phyloP scores from a whole-genome alignment of 1,140 invertebrate genomes.

The Diuraphis noxia region DNA sequence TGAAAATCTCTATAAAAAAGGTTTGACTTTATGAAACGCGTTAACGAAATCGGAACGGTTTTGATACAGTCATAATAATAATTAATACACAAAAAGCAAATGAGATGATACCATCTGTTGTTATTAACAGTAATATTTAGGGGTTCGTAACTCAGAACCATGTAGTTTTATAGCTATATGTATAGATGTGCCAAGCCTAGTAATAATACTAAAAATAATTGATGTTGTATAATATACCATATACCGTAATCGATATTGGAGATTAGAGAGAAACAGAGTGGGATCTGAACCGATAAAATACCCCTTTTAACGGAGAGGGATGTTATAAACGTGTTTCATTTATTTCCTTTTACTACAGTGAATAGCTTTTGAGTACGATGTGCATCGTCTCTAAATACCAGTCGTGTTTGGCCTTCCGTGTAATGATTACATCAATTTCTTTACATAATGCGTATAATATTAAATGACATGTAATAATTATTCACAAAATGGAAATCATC shows the following conservation, averaged over 20 bases:
- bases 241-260: not conserved
- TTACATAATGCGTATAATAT: not conserved
- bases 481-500: not conserved
- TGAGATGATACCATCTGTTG: constrained; percentile 19
- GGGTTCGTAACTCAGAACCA: not conserved
- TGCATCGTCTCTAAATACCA: not conserved
- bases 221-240: not conserved
- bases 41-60: not conserved
- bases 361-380: not conserved
- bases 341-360: not conserved
- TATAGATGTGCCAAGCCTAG: not conserved
- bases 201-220: constrained; percentile 24
- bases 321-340: not conserved
- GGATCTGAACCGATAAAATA: not conserved
- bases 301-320: not conserved
- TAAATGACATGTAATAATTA: not conserved
- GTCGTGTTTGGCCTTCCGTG: not conserved
- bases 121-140: constrained; percentile 16
- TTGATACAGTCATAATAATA: not conserved
- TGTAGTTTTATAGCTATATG: not conserved
- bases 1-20: not conserved
- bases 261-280: not conserved
- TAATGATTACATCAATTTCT: not conserved
- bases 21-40: not conserved
- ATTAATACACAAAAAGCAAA: constrained; percentile 10